These are phyloP conservation scores for Epizoanthus fatuus DNA, from an alignment of 92 coral and sea anemone genomes.

Conservation along the genomic window DNA sequence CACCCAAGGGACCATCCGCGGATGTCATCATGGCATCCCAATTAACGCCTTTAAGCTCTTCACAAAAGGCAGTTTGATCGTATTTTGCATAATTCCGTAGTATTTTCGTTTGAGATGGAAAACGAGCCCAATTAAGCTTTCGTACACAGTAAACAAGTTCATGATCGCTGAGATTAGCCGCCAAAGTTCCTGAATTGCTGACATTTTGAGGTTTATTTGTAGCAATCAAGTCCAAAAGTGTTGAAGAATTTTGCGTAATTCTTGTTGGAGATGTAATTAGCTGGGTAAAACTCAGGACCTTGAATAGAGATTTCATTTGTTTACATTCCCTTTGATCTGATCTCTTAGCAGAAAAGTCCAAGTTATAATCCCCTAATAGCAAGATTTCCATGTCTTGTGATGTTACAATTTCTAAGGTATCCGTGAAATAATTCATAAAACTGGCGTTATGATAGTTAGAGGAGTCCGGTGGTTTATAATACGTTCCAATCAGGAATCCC, in stretches of 20 bases:
- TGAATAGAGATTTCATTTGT: slow-evolving; percentile 44
- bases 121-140: slow-evolving; percentile 28
- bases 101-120: slow-evolving; percentile 8
- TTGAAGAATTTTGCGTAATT: background rate
- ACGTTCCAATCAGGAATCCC: slow-evolving; percentile 22
- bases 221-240: slow-evolving; percentile 23
- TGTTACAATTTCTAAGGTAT: slow-evolving; percentile 6
- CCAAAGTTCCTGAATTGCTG: background rate
- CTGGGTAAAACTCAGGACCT: slow-evolving; percentile 7
- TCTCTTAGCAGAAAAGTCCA: slow-evolving; percentile 8
- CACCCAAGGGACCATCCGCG: background rate
- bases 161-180: slow-evolving; percentile 22
- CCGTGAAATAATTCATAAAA: slow-evolving; percentile 16
- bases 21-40: background rate
- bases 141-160: slow-evolving; percentile 37
- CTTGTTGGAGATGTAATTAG: slow-evolving; percentile 30
- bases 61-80: slow-evolving; percentile 2
- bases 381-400: slow-evolving; percentile 22
- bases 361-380: slow-evolving; percentile 28
- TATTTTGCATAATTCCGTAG: background rate
- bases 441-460: slow-evolving; percentile 13
- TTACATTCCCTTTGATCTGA: slow-evolving; percentile 26
- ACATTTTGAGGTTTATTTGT: slow-evolving; percentile 30
- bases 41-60: background rate
- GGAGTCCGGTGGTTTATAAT: slow-evolving; percentile 34